Evolutionary conservation across 2,797 vertebrate genomes (phyloP).

Genomic region (Alauda arvensis): DNA sequence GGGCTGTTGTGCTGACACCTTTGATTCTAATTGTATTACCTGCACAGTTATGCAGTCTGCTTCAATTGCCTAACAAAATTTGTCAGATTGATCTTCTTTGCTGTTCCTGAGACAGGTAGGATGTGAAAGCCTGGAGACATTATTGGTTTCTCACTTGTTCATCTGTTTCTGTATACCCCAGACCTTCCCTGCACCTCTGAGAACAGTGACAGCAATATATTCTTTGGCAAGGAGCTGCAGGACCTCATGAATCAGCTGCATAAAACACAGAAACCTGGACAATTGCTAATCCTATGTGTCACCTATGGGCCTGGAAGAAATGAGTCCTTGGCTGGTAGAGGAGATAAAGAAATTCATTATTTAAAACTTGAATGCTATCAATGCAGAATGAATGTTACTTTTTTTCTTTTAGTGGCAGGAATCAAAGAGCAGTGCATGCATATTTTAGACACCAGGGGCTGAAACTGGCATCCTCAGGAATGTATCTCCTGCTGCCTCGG

Average conservation of each 20-base stretch:
- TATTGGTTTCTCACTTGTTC: neutral
- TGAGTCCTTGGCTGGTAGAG: neutral
- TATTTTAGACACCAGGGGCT: conserved; percentile 1
- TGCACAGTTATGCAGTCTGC: neutral
- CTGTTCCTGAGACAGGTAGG: neutral
- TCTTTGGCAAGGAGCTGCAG: neutral
- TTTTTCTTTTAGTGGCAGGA: neutral
- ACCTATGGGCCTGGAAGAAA: neutral
- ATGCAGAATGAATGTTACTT: neutral
- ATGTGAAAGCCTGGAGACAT: neutral
- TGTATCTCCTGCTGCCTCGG: neutral
- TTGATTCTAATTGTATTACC: neutral
- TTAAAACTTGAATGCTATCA: conserved; percentile 13
- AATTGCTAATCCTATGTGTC: neutral
- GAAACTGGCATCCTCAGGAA: neutral
- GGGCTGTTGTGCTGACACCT: neutral
- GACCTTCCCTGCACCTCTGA: neutral
- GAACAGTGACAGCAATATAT: neutral
- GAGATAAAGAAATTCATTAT: conserved; percentile 6
- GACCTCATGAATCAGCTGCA: neutral
- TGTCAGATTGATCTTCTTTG: neutral
- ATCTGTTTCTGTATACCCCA: neutral
- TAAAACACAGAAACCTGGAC: neutral
- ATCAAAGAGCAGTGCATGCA: neutral
- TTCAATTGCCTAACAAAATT: neutral